These are phyloP conservation scores for Triplophysa siluroides DNA, from an alignment of 2,113 vertebrate species.

Conservation along the genomic window DNA sequence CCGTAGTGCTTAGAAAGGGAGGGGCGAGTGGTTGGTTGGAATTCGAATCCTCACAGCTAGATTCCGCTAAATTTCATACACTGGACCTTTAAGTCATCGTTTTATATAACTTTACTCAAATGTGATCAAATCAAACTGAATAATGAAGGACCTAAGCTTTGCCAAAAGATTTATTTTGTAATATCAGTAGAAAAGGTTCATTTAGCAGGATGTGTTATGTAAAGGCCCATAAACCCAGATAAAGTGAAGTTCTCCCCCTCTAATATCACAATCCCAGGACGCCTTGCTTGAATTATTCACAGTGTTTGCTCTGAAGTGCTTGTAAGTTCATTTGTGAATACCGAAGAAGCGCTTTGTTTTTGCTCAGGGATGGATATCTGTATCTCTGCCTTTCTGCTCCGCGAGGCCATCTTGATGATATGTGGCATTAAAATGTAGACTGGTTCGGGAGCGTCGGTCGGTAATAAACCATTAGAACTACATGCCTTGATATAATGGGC, in stretches of 20 bases:
- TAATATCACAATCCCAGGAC: constrained; percentile 12
- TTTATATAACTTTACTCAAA: neutral
- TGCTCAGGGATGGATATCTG: constrained; percentile 18
- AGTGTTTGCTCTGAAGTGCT: constrained; percentile 25
- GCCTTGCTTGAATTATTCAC: constrained; percentile 35
- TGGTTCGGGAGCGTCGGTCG: neutral
- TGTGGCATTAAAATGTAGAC: constrained; percentile 27
- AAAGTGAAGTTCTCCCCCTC: neutral
- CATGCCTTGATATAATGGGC: neutral
- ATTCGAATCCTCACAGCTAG: too few relatives aligned
- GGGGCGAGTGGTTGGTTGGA: too few relatives aligned
- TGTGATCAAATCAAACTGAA: neutral
- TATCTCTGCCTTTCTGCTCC: constrained; percentile 15
- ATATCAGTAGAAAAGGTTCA: constrained; percentile 26
- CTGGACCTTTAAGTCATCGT: neutral
- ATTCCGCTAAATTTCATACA: neutral
- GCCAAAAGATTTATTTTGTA: neutral
- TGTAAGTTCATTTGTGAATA: constrained; percentile 20
- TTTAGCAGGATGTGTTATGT: constrained; percentile 16
- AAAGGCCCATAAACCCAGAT: constrained; percentile 24
- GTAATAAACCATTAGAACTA: constrained; percentile 27
- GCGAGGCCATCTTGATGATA: constrained; percentile 19
- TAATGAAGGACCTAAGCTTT: neutral
- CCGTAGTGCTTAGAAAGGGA: too few relatives aligned
- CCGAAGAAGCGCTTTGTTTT: constrained; percentile 20